These are phyloP conservation scores for Trachelus troglodyta DNA, from an alignment of 2,888 invertebrate species.

Conservation along the genomic window DNA sequence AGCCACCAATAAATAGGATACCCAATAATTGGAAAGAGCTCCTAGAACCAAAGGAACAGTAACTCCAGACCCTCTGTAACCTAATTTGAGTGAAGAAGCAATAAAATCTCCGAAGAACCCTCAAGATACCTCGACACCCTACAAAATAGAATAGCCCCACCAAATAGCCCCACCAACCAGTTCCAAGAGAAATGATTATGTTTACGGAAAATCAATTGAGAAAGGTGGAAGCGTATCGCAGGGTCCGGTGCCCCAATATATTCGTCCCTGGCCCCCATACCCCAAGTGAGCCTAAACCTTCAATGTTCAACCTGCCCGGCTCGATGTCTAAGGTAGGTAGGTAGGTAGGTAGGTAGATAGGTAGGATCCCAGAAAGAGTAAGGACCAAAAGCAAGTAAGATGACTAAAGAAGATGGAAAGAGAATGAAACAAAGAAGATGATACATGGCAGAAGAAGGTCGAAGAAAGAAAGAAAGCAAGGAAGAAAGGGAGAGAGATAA, in stretches of 20 bases:
- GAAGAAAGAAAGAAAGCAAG: constrained; percentile 19
- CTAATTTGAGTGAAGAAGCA: background rate
- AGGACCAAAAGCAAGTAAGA: background rate
- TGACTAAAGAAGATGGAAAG: background rate
- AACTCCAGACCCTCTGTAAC: background rate
- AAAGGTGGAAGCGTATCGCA: background rate
- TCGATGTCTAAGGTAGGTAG: constrained; percentile 21
- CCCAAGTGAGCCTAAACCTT: constrained; percentile 43
- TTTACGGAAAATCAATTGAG: background rate
- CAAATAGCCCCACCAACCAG: background rate
- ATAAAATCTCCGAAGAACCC: background rate
- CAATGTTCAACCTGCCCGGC: constrained; percentile 60
- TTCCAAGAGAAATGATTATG: background rate
- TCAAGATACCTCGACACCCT: background rate
- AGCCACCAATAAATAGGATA: background rate
- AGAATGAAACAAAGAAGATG: constrained; percentile 11
- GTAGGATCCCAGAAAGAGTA: background rate
- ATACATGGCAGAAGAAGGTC: constrained; percentile 30
- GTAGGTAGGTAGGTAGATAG: constrained; percentile 5
- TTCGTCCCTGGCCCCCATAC: constrained; percentile 30
- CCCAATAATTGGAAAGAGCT: background rate
- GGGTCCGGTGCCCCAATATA: constrained; percentile 5
- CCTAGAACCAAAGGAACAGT: background rate
- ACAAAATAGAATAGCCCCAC: background rate
- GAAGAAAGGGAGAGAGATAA: constrained; percentile 21